Conservation (phyloP, 2,888 invertebrate genomes). For the Chouioia cunea region DNA sequence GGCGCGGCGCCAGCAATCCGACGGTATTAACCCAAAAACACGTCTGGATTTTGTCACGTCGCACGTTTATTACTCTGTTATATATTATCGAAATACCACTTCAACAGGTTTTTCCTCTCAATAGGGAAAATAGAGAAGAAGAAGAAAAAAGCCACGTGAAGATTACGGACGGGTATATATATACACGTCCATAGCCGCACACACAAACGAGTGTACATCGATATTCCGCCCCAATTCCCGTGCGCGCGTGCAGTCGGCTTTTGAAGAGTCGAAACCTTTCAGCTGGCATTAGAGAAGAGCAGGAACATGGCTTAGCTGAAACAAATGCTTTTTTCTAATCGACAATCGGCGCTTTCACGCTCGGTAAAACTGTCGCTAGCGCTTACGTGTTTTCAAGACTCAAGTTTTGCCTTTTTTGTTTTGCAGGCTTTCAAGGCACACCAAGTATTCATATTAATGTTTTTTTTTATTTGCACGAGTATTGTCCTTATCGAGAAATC, state of each 20-base stretch:
- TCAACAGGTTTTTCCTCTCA: too few relatives aligned
- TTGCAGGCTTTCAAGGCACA: background rate
- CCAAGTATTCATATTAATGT: background rate
- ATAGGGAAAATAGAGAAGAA: background rate
- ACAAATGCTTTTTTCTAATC: constrained; percentile 4
- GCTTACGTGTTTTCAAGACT: background rate
- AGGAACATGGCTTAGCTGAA: too few relatives aligned
- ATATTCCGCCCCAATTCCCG: constrained; percentile 40
- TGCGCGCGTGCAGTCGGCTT: background rate
- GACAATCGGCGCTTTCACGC: constrained; percentile 4
- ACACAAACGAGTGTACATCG: constrained; percentile 22
- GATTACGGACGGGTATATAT: too few relatives aligned
- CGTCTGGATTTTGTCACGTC: too few relatives aligned
- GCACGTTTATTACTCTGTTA: too few relatives aligned
- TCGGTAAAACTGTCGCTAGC: background rate
- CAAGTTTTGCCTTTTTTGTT: background rate
- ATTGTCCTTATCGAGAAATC: too few relatives aligned
- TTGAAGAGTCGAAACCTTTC: constrained; percentile 17
- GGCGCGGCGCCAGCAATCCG: too few relatives aligned
- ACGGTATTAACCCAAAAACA: too few relatives aligned
- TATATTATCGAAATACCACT: too few relatives aligned
- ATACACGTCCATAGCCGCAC: background rate
- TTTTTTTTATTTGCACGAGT: too few relatives aligned
- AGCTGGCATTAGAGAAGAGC: background rate
- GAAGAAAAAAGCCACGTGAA: background rate